phyloP scores from a whole-genome alignment of 1,140 invertebrate species.

The Asbolus verrucosus region DNA sequence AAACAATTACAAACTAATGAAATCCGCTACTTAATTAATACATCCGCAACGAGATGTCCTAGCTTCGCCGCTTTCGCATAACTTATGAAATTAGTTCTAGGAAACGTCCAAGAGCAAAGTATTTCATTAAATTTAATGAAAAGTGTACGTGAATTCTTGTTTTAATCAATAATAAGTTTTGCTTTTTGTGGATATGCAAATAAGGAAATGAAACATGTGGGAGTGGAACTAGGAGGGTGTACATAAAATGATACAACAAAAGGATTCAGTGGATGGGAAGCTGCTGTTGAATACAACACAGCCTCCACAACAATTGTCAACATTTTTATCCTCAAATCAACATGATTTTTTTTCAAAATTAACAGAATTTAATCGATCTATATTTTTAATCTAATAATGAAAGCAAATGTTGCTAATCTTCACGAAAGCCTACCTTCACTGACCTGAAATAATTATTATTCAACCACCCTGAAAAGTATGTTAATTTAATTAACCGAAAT shows the following conservation, averaged over 20 bases:
- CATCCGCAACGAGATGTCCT: background rate
- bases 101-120: background rate
- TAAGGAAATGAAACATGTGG: too few relatives aligned
- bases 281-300: too few relatives aligned
- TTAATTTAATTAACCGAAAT: conserved; percentile 1
- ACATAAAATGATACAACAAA: too few relatives aligned
- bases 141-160: too few relatives aligned
- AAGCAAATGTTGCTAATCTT: background rate
- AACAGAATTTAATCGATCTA: too few relatives aligned
- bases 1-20: conserved; percentile 25
- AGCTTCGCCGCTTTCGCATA: conserved; percentile 5
- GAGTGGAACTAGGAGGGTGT: too few relatives aligned
- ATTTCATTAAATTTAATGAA: too few relatives aligned
- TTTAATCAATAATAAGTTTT: too few relatives aligned
- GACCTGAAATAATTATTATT: background rate
- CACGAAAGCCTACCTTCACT: background rate
- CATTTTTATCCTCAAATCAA: background rate
- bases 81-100: conserved; percentile 23
- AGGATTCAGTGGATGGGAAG: too few relatives aligned
- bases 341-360: too few relatives aligned
- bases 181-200: too few relatives aligned
- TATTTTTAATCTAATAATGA: background rate
- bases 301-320: background rate
- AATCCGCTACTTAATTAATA: conserved; percentile 20
- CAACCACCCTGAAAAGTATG: background rate